Percentiles rank a stretch among this genome's conserved stretches.
These are phyloP conservation scores for Leucosticte australis DNA, from an alignment of 2,113 vertebrate genomes.

Conservation along the genomic window DNA sequence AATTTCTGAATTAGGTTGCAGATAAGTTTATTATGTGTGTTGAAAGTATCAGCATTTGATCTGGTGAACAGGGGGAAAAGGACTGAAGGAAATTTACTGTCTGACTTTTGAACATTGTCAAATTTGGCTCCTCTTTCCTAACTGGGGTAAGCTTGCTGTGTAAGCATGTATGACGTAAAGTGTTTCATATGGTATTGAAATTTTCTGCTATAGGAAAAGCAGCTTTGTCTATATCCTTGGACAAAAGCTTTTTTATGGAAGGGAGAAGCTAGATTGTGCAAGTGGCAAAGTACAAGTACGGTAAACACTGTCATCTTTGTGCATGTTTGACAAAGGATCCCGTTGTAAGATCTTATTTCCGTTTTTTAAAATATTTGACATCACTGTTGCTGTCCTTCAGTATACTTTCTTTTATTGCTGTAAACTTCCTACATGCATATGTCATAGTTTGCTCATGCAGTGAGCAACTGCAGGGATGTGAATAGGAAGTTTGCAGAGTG, in stretches of 20 bases:
- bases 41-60: neutral
- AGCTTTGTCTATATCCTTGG: neutral
- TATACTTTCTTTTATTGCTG: neutral
- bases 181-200: slow-evolving; percentile 8
- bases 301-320: slow-evolving; percentile 68
- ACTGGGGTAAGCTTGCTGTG: neutral
- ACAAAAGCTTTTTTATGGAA: slow-evolving; percentile 58
- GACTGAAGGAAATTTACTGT: neutral
- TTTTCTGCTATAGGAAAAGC: slow-evolving; percentile 30
- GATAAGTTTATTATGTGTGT: neutral
- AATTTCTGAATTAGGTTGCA: neutral
- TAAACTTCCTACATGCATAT: neutral
- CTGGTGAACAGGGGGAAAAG: neutral
- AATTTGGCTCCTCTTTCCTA: neutral
- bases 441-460: neutral
- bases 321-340: slow-evolving; percentile 34
- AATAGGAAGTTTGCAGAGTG: neutral
- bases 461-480: neutral
- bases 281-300: neutral
- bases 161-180: neutral
- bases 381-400: neutral
- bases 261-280: slow-evolving; percentile 38
- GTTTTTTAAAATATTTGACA: slow-evolving; percentile 38
- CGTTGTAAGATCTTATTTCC: slow-evolving; percentile 40
- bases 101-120: neutral